phyloP scores from a whole-genome alignment of 2,113 vertebrate species.

The Gymnorhina tibicen region DNA sequence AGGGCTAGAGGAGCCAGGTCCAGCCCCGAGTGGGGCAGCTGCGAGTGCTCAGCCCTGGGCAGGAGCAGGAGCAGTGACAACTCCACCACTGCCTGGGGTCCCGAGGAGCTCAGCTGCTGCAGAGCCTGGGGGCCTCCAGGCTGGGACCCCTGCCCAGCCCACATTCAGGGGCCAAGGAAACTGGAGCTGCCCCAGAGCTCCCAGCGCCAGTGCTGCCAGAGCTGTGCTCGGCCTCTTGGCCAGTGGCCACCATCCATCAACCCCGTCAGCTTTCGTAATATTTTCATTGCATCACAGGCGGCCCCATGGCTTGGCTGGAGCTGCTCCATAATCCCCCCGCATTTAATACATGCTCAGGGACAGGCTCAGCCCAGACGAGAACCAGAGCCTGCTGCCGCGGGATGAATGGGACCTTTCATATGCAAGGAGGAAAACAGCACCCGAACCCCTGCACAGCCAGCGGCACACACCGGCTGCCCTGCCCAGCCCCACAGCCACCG shows the following conservation, averaged over 20 bases:
- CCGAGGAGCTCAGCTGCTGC: background rate
- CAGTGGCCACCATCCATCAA: background rate
- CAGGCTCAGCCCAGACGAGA: slow-evolving; percentile 13
- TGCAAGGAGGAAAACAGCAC: background rate
- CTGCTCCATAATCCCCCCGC: slow-evolving; percentile 7
- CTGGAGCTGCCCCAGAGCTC: background rate
- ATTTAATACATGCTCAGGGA: slow-evolving; percentile 12
- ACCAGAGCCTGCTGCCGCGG: background rate
- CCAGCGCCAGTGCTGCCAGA: background rate
- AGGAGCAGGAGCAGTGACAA: background rate
- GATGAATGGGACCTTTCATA: slow-evolving; percentile 51
- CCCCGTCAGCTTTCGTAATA: background rate
- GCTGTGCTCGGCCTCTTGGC: background rate
- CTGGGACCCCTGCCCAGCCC: background rate
- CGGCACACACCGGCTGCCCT: background rate
- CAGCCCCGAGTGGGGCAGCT: background rate
- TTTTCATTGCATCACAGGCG: slow-evolving; percentile 23
- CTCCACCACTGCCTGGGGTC: background rate
- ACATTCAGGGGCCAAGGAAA: background rate
- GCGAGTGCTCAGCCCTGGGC: accelerated
- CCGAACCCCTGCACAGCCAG: background rate
- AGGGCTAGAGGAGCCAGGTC: background rate
- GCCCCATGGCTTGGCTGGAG: background rate
- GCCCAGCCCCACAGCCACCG: background rate
- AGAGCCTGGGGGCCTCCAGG: background rate